Evolutionary conservation across 2,797 vertebrate genomes (phyloP), one percentile per base, ranked within the genome.

Genomic region (Etheostoma nigrum): DNA sequence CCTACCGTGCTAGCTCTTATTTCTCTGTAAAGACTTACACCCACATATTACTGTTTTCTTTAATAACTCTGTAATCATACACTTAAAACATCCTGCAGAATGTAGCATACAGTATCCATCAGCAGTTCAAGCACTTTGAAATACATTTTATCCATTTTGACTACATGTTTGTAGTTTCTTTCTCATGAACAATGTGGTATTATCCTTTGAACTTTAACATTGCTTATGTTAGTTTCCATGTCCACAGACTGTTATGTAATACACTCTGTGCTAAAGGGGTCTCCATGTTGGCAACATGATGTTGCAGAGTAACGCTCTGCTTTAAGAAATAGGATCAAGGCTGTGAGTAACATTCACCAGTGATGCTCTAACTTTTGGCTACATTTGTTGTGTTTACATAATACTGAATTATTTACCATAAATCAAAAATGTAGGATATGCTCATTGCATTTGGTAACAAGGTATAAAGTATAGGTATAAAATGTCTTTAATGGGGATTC

Each of bases 61-160:
- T 94, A 92, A 93, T 94, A 30, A 30, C 90, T 86, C 77, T 91
- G 92, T 91, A 95, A 92, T 92, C 90, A 90, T 82, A 94, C 88
- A 91, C 91, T 91, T 85, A 62, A 88, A 92, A 78, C 73, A 74
- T 74, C 78, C 78, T 71, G 70, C 78, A 79, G 63, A 63, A 78
- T 75, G 75, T 45, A 27, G 27, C 27, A 4, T 5, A 40, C 36
- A 40, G 36, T 40, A 40, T 65, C 65, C 5, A 65, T 57, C 49
- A 36, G 30, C 44, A 59, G 49, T 54, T 67, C 25, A 69, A 67
- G 49, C 71, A 67, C 75, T 44, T 57, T 30, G 4, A 81, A 76
- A 72, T 47, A 63, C 12, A 40, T 74, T 42, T 36, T 48, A 42
- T 45, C n/a, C 5, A 44, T 58, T 63, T 23, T 67, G 40, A 76